These are phyloP conservation scores for Aythya fuligula DNA, from an alignment of 2,797 vertebrate genomes.

Conservation along the genomic window DNA sequence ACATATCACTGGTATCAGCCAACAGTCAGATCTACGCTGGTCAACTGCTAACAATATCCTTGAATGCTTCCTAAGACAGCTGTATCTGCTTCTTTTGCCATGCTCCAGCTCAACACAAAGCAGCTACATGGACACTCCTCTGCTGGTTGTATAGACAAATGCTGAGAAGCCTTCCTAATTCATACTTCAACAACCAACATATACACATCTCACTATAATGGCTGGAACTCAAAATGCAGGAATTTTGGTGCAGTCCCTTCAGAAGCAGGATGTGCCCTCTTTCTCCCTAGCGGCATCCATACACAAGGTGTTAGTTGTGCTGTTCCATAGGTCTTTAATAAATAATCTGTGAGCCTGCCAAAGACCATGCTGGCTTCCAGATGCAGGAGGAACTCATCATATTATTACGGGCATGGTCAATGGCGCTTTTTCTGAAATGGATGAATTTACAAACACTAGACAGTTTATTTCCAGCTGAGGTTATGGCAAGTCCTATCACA, in stretches of 20 bases:
- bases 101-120: background rate
- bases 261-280: background rate
- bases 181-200: accelerated
- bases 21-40: background rate
- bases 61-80: background rate
- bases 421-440: background rate
- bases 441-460: background rate
- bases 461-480: background rate
- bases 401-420: background rate
- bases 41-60: background rate
- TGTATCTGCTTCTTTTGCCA: background rate
- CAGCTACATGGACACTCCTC: background rate
- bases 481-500: background rate
- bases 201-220: background rate
- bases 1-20: background rate
- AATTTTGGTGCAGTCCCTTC: background rate
- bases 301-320: accelerated
- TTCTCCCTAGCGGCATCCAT: background rate
- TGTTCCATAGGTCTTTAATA: background rate
- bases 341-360: background rate
- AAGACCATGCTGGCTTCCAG: background rate
- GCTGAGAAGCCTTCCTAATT: background rate
- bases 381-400: background rate
- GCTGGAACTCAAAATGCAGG: background rate
- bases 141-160: accelerated